phyloP scores from a whole-genome alignment of 2,888 invertebrate genomes.

The Mamestra brassicae region DNA sequence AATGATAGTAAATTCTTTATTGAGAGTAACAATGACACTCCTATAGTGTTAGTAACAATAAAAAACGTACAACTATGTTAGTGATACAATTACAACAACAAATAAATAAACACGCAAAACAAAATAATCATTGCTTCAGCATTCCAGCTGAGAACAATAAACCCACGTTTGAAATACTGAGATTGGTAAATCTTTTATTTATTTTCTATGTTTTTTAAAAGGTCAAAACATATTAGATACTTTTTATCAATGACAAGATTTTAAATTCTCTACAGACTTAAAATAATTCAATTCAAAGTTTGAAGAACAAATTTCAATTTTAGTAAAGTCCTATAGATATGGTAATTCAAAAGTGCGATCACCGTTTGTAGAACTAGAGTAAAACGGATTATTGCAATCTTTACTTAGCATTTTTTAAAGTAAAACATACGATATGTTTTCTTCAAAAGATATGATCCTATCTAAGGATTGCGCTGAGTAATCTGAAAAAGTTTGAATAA shows the following conservation, averaged over 20 bases:
- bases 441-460: slow-evolving; percentile 33
- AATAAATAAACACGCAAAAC: too few relatives aligned
- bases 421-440: slow-evolving; percentile 18
- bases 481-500: slow-evolving; percentile 28
- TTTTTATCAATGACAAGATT: neutral
- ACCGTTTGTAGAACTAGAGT: slow-evolving; percentile 11
- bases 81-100: too few relatives aligned
- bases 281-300: slow-evolving; percentile 1
- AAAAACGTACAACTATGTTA: too few relatives aligned
- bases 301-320: slow-evolving; percentile 15
- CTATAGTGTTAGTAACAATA: too few relatives aligned
- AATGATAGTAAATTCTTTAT: too few relatives aligned
- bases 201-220: neutral
- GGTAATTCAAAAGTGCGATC: slow-evolving; percentile 24
- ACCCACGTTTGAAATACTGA: too few relatives aligned
- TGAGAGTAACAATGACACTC: too few relatives aligned
- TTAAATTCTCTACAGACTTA: neutral
- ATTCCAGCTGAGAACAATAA: too few relatives aligned
- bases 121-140: too few relatives aligned
- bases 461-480: slow-evolving; percentile 25
- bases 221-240: neutral
- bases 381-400: slow-evolving; percentile 35
- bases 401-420: slow-evolving; percentile 28
- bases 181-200: too few relatives aligned
- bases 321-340: slow-evolving; percentile 17